A percentile compares a stretch with the other conserved stretches of the same genome.
Evolutionary conservation across 30 jellyfish, hydroid and myxozoan species (phyloP).

Genomic region (Chironex yamaguchii): DNA sequence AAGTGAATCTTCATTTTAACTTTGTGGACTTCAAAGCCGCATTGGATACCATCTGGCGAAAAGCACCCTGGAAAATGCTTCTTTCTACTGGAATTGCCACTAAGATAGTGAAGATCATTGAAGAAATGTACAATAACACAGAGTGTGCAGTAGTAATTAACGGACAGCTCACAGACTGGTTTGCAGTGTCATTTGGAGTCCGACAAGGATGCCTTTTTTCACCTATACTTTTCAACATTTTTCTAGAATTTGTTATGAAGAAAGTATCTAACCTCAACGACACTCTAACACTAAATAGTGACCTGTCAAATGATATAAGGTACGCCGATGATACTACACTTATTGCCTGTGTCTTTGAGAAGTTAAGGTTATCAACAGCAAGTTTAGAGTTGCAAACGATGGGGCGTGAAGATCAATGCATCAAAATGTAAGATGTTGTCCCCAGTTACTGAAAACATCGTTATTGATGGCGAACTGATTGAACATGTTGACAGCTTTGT

Average conservation of each 20-base stretch:
- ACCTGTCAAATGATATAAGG: slow-evolving; percentile 18
- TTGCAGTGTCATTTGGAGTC: slow-evolving; percentile 45
- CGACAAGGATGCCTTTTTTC: slow-evolving; percentile 69
- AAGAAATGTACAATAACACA: slow-evolving; percentile 23
- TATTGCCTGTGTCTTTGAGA: slow-evolving; percentile 11
- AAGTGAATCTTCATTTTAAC: slow-evolving; percentile 33
- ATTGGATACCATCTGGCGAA: slow-evolving; percentile 59
- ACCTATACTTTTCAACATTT: slow-evolving; percentile 52
- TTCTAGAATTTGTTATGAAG: slow-evolving; percentile 62
- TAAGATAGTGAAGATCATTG: slow-evolving; percentile 25
- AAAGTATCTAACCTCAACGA: slow-evolving; percentile 11
- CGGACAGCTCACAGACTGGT: slow-evolving; percentile 64
- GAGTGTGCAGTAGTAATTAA: slow-evolving; percentile 58
- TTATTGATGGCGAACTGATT: slow-evolving; percentile 25
- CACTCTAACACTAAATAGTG: neutral
- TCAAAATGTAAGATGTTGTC: slow-evolving; percentile 51
- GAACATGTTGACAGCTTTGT: slow-evolving; percentile 56
- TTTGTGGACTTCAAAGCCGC: slow-evolving; percentile 64
- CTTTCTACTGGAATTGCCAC: slow-evolving; percentile 24
- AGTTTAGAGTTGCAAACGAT: slow-evolving; percentile 38
- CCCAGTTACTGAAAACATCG: slow-evolving; percentile 1
- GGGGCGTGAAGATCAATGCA: slow-evolving; percentile 58
- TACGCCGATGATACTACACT: slow-evolving; percentile 69
- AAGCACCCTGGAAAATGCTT: slow-evolving; percentile 43
- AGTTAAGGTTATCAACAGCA: slow-evolving; percentile 10